A percentile compares a stretch with the other conserved stretches of the same genome.
Conservation (phyloP, 2,797 vertebrate genomes). For the Typhlichthys eigenmanni region DNA sequence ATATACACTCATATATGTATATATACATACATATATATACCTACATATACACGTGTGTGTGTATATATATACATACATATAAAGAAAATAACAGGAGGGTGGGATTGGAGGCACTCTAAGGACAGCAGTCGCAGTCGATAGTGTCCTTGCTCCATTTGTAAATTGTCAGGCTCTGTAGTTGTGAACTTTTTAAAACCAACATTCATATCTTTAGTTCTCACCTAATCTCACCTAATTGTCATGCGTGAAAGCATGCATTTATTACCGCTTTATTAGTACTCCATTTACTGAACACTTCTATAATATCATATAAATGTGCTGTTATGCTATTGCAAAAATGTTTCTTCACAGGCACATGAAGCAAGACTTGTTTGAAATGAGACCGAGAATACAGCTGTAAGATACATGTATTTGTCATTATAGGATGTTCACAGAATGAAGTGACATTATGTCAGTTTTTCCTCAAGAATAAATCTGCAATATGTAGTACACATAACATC, state of each 20-base stretch:
- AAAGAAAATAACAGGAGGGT: constrained; percentile 62
- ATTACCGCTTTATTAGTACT: constrained; percentile 46
- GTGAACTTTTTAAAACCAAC: constrained; percentile 53
- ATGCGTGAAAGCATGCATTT: constrained; percentile 51
- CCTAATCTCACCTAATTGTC: constrained; percentile 45
- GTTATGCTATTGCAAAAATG: not conserved
- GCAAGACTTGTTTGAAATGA: too few relatives aligned
- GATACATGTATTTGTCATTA: constrained; percentile 27
- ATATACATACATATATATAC: constrained; percentile 18
- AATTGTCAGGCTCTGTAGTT: constrained; percentile 66
- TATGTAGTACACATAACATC: constrained; percentile 62
- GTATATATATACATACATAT: constrained; percentile 42
- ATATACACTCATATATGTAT: constrained; percentile 20
- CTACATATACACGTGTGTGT: constrained; percentile 15
- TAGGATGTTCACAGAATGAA: constrained; percentile 57
- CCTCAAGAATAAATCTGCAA: constrained; percentile 49
- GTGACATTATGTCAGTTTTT: constrained; percentile 46
- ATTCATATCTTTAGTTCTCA: constrained; percentile 31
- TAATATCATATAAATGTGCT: constrained; percentile 6
- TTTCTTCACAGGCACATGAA: not conserved
- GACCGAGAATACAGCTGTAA: constrained; percentile 30
- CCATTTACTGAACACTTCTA: constrained; percentile 46
- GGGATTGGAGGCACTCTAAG: constrained; percentile 82
- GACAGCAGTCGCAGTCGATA: constrained; percentile 69
- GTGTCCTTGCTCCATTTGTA: constrained; percentile 62